Conservation (phyloP, 2,797 vertebrate species). For the Botia kubotai region DNA sequence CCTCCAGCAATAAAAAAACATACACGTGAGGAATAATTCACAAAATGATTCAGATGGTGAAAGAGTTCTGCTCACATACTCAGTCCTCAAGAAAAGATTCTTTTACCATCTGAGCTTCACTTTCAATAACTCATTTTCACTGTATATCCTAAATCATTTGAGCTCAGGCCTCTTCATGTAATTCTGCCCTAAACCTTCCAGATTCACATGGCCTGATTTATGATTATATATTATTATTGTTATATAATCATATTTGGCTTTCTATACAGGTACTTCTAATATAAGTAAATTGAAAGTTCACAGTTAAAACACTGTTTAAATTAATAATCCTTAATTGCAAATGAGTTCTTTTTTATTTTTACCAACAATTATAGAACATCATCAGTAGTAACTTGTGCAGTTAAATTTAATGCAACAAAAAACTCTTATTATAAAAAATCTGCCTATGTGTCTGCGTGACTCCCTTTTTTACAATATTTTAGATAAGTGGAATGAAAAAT, state of each 20-base stretch:
- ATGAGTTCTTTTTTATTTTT: neutral
- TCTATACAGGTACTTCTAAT: too few relatives aligned
- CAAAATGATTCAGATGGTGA: neutral
- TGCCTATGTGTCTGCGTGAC: too few relatives aligned
- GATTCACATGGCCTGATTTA: neutral
- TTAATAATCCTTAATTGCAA: neutral
- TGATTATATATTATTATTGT: neutral
- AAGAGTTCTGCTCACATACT: slow-evolving; percentile 5
- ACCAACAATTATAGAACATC: neutral
- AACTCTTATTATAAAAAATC: too few relatives aligned
- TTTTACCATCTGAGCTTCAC: slow-evolving; percentile 23
- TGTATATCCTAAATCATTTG: slow-evolving; percentile 25
- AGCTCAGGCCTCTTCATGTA: slow-evolving; percentile 18
- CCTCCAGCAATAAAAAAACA: slow-evolving; percentile 28
- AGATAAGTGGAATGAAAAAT: too few relatives aligned
- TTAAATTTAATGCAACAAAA: too few relatives aligned
- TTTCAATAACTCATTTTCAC: slow-evolving; percentile 21
- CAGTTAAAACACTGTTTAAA: neutral
- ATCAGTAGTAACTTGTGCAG: neutral
- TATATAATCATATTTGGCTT: too few relatives aligned
- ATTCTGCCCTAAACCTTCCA: slow-evolving; percentile 2
- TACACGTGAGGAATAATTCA: neutral
- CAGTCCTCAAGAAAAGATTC: neutral
- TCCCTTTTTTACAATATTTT: too few relatives aligned
- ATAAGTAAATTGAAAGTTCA: too few relatives aligned